Evolutionary conservation across 2,888 invertebrate species (phyloP), one percentile per base, ranked within the genome.

Genomic region (Chloroclystis v-ata): DNA sequence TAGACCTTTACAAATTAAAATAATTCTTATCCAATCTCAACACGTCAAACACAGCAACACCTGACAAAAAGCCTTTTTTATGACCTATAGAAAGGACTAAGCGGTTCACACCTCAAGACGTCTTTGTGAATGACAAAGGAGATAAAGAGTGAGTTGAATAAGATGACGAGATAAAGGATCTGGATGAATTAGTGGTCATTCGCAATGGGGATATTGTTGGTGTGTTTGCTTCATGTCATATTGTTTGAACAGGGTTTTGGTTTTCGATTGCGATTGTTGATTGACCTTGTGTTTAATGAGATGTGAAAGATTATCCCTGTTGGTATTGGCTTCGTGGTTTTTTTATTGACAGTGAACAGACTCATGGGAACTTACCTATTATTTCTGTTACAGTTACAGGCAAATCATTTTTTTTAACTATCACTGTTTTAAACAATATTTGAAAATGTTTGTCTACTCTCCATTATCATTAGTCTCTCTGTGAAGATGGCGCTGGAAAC

Each of bases 71-170:
- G 45, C 40, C 38, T 52, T 45, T 52, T 45, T 52, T 55, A 54
- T 47, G 30, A 49, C 43, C 48, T 43, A 51, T 52, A 44, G 48
- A 50, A 43, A 50, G 42, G 47, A 43, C 50, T 55, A 59, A 53
- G 54, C 53, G 54, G 51, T 67, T 72, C 73, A 74, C 75, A 74
- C 75, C 74, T 47, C 64, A 59, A 63, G 63, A 72, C 56, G 61
- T 60, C 59, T 63, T 74, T 74, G 72, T 73, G 59, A 32, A 28
- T 25, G 57, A 71, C 60, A 70, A 74, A 61, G 60, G 57, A 64
- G 62, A 72, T 69, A 70, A 74, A 72, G 67, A 48, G 41, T 47
- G 54, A 37, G 39, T 47, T 56, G 54, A 58, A 54, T 56, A 49
- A 59, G 56, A 59, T 60, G 60, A 59, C 57, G 54, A 49, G 60